Evolutionary conservation across 1,140 invertebrate species (phyloP).

Genomic region (Nasonia giraulti): DNA sequence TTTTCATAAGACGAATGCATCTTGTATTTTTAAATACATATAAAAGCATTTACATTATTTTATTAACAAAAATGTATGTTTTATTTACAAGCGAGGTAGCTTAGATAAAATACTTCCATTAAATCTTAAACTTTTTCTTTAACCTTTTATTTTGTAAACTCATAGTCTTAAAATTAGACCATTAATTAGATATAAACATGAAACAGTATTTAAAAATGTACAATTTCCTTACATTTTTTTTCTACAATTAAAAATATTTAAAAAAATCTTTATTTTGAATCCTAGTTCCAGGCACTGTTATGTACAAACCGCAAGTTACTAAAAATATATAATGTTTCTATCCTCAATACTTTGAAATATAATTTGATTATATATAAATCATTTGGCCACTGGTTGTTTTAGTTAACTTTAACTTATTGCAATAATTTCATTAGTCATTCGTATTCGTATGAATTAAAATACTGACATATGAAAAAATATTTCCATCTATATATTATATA

Average conservation of each 20-base stretch:
- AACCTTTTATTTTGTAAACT: conserved; percentile 28
- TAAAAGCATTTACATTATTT: neutral
- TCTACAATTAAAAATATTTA: conserved; percentile 35
- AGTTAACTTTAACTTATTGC: conserved; percentile 36
- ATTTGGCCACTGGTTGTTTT: conserved; percentile 48
- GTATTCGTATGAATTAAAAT: conserved; percentile 36
- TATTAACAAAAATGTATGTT: conserved; percentile 44
- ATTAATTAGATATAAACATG: conserved; percentile 30
- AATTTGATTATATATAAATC: conserved; percentile 37
- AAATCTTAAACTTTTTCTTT: conserved; percentile 18
- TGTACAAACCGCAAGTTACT: conserved; percentile 48
- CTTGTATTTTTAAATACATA: conserved; percentile 13
- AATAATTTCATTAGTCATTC: conserved; percentile 38
- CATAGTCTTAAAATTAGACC: conserved; percentile 1
- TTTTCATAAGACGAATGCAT: conserved; percentile 17
- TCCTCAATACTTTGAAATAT: conserved; percentile 19
- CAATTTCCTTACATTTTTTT: conserved; percentile 7
- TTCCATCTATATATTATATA: conserved; percentile 39
- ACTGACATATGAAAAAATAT: conserved; percentile 41
- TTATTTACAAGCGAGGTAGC: conserved; percentile 43
- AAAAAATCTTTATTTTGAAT: conserved; percentile 20
- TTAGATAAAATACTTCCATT: conserved; percentile 28
- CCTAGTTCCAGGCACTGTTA: conserved; percentile 45
- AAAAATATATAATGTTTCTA: conserved; percentile 36
- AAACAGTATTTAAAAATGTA: conserved; percentile 27